Percentiles rank a stretch among this genome's conserved stretches.
Evolutionary conservation across 2,797 vertebrate genomes (phyloP).

Genomic region (Onychomys arenicola): DNA sequence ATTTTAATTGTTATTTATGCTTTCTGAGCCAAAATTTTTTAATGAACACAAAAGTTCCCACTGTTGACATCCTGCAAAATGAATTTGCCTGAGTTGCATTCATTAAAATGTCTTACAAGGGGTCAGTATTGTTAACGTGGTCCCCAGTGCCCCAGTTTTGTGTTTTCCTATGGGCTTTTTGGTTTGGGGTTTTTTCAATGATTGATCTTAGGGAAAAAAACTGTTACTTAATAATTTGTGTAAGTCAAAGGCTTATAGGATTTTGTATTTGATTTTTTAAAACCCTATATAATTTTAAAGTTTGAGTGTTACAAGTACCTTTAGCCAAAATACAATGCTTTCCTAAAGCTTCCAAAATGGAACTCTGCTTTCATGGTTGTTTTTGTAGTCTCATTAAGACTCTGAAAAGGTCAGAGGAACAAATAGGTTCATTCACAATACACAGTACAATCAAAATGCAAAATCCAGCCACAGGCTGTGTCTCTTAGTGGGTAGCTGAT

Average conservation of each 20-base stretch:
- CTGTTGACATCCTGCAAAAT: slow-evolving; percentile 51
- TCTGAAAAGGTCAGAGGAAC: slow-evolving; percentile 70
- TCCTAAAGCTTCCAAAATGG: slow-evolving; percentile 62
- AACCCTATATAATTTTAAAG: slow-evolving; percentile 55
- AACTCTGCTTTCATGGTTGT: slow-evolving; percentile 66
- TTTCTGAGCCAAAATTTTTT: slow-evolving; percentile 71
- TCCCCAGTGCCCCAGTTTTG: background rate
- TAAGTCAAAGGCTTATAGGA: slow-evolving; percentile 46
- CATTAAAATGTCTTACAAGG: slow-evolving; percentile 38
- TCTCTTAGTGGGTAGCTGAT: background rate
- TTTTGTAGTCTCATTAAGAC: slow-evolving; percentile 68
- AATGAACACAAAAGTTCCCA: slow-evolving; percentile 52
- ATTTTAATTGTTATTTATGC: slow-evolving; percentile 64
- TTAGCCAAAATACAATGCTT: slow-evolving; percentile 63
- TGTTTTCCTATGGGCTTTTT: background rate
- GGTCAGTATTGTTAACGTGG: slow-evolving; percentile 10
- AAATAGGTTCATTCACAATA: slow-evolving; percentile 53
- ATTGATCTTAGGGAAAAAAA: slow-evolving; percentile 46
- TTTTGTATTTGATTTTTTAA: slow-evolving; percentile 58
- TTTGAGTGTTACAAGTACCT: slow-evolving; percentile 69
- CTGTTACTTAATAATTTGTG: slow-evolving; percentile 62
- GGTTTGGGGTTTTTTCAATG: background rate
- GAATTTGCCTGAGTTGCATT: background rate
- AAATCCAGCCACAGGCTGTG: background rate
- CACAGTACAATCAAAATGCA: slow-evolving; percentile 46